Conservation (phyloP, 2,797 vertebrate species). For the Mergus octosetaceus region DNA sequence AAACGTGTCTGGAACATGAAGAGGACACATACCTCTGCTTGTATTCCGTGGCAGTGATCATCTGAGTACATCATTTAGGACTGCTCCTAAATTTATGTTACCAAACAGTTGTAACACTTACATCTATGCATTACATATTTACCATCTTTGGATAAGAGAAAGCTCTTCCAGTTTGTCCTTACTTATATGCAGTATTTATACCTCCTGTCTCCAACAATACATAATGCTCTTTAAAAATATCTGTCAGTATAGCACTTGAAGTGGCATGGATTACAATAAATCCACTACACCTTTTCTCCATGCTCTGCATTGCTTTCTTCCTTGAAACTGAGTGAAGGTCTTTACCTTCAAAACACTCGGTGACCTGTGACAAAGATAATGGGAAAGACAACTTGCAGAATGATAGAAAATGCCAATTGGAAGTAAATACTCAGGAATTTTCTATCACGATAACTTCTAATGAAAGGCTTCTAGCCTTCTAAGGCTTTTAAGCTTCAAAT, state of each 20-base stretch:
- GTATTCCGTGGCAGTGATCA: not conserved
- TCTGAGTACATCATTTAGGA: not conserved
- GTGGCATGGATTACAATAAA: not conserved
- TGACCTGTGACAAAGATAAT: not conserved
- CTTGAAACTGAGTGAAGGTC: not conserved
- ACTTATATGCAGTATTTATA: not conserved
- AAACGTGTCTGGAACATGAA: not conserved
- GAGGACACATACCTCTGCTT: not conserved
- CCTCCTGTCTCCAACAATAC: not conserved
- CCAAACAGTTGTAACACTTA: not conserved
- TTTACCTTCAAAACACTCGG: not conserved
- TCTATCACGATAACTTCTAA: not conserved
- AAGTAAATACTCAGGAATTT: not conserved
- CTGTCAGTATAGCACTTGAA: not conserved
- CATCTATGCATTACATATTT: not conserved
- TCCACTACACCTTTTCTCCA: not conserved
- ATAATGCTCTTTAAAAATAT: not conserved
- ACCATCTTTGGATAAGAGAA: not conserved
- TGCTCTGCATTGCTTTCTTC: not conserved
- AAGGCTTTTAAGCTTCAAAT: too few species aligned
- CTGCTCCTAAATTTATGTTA: not conserved
- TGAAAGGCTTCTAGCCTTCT: not conserved
- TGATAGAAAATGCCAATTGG: not conserved
- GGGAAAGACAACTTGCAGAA: not conserved
- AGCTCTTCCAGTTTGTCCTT: not conserved